phyloP scores from a whole-genome alignment of 2,888 invertebrate species.

The Notocelia uddmanniana region DNA sequence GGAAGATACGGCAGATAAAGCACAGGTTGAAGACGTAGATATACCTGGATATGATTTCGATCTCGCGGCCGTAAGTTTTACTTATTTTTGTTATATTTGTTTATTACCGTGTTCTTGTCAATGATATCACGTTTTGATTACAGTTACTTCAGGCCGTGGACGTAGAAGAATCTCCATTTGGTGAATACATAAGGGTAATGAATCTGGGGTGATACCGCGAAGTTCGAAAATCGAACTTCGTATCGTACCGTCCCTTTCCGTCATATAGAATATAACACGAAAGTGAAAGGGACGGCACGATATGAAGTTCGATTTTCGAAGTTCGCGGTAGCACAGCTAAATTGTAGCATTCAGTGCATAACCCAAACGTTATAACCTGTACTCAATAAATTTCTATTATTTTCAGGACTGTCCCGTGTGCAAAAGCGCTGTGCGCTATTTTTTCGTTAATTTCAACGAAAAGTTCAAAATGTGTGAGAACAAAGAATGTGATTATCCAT shows the following conservation, averaged over 20 bases:
- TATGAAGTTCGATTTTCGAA: too few relatives aligned
- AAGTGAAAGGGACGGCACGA: too few relatives aligned
- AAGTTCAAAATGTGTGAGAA: conserved; percentile 73
- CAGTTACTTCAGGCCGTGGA: conserved; percentile 6
- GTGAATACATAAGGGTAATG: conserved; percentile 28
- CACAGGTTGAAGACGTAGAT: not conserved
- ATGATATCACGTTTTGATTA: not conserved
- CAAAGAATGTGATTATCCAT: conserved; percentile 68
- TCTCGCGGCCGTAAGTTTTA: conserved; percentile 10
- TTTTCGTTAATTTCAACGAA: conserved; percentile 66
- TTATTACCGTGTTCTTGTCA: not conserved
- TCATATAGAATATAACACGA: too few relatives aligned
- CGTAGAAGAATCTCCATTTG: conserved; percentile 15
- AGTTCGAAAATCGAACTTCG: too few relatives aligned
- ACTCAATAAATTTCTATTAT: not conserved
- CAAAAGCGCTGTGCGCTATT: conserved; percentile 58
- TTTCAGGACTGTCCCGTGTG: conserved; percentile 73
- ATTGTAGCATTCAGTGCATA: not conserved
- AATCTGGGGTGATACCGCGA: too few relatives aligned
- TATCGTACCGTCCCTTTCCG: too few relatives aligned
- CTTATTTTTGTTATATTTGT: not conserved
- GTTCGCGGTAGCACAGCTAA: too few relatives aligned
- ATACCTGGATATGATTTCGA: not conserved
- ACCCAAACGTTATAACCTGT: not conserved
- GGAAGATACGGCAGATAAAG: not conserved